These are phyloP conservation scores for Eidolon helvum DNA, from an alignment of 2,113 vertebrate genomes.

Conservation along the genomic window DNA sequence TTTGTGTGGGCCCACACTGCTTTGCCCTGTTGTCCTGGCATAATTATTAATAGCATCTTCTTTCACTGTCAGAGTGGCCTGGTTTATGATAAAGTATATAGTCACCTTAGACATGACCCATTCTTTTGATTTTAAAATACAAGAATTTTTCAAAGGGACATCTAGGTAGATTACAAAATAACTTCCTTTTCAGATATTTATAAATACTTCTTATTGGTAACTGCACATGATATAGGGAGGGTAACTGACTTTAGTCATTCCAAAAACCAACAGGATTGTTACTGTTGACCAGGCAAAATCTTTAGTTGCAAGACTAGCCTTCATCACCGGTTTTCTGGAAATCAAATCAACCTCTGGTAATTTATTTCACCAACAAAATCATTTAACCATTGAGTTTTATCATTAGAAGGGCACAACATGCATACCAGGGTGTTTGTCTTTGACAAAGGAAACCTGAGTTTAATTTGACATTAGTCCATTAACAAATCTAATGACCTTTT, in stretches of 20 bases:
- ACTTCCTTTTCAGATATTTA: background rate
- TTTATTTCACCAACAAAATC: background rate
- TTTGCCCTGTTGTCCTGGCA: background rate
- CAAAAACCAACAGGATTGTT: background rate
- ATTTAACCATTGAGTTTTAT: background rate
- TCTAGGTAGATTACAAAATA: background rate
- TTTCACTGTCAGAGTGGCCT: background rate
- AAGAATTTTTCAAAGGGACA: background rate
- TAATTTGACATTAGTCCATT: background rate
- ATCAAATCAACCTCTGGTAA: slow-evolving; percentile 44
- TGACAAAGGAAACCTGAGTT: background rate
- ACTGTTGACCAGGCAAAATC: background rate
- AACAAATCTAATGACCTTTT: background rate
- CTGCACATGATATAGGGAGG: background rate
- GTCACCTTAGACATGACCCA: background rate
- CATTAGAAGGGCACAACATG: background rate
- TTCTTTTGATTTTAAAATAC: background rate
- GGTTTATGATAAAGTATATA: background rate
- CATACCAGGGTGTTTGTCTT: background rate
- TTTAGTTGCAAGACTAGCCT: background rate
- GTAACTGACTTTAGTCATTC: background rate
- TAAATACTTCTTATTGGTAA: background rate
- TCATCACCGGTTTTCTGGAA: slow-evolving; percentile 4
- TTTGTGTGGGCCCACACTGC: background rate
- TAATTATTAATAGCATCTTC: background rate